phyloP scores from a whole-genome alignment of 1,140 invertebrate species.

The Sitophilus oryzae region DNA sequence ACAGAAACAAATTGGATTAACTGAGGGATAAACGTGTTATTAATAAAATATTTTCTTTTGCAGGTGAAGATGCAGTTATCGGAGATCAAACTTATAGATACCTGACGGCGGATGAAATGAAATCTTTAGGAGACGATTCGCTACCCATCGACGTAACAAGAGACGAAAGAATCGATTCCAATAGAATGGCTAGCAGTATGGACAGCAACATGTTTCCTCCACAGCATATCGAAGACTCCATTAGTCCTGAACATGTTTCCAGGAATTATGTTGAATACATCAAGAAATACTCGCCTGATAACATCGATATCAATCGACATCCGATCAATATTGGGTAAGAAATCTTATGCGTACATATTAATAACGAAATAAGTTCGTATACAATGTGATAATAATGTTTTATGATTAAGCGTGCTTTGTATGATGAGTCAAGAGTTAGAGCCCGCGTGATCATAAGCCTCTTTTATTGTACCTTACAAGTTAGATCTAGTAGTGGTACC shows the following conservation, averaged over 20 bases:
- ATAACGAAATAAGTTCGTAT: no score
- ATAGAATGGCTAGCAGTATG: slow-evolving; percentile 47
- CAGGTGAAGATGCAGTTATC: slow-evolving; percentile 81
- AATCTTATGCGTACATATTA: no score
- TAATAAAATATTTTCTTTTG: no score
- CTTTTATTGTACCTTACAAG: no score
- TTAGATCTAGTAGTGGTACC: no score
- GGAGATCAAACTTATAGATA: slow-evolving; percentile 90
- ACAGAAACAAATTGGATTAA: no score
- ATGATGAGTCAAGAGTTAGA: no score
- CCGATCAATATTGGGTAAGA: slow-evolving; percentile 72
- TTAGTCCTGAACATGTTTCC: slow-evolving; percentile 58
- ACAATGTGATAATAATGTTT: no score
- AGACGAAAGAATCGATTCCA: slow-evolving; percentile 71
- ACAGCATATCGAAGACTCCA: slow-evolving; percentile 54
- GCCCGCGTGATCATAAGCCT: no score
- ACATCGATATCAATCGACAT: slow-evolving; percentile 63
- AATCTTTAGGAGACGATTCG: slow-evolving; percentile 87
- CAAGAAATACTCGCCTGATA: slow-evolving; percentile 53
- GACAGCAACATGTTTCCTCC: slow-evolving; percentile 46
- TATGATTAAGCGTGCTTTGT: no score
- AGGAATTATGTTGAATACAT: slow-evolving; percentile 53
- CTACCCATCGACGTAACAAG: slow-evolving; percentile 86
- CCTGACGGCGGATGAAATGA: slow-evolving; percentile 90
- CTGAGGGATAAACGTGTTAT: no score